Percentiles rank a stretch among this genome's conserved stretches.
Conservation (phyloP, 2,797 vertebrate species). For the Crocodylus rhombifer region DNA sequence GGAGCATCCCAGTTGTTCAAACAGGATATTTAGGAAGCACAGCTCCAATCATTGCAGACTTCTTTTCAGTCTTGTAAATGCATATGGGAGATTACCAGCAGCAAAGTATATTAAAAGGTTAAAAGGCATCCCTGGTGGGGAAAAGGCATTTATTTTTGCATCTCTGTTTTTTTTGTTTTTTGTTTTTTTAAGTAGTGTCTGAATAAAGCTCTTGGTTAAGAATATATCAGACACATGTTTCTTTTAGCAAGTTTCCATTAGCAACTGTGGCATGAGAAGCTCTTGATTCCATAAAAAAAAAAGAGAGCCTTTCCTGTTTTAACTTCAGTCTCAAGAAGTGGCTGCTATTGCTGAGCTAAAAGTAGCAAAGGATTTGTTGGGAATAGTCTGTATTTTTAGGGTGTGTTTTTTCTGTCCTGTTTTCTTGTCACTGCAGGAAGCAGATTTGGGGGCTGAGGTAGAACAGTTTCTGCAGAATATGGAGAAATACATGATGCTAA, state of each 20-base stretch:
- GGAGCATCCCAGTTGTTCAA: fast-evolving
- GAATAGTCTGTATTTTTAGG: background rate
- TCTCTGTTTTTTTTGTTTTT: background rate
- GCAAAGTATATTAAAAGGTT: background rate
- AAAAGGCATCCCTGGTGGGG: fast-evolving
- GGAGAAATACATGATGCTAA: background rate
- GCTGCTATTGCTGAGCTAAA: conserved; percentile 9
- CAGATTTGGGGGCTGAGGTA: background rate
- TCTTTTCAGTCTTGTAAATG: background rate
- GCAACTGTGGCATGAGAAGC: background rate
- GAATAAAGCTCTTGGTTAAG: background rate
- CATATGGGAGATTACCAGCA: background rate
- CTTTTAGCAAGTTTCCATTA: background rate
- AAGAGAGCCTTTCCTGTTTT: background rate
- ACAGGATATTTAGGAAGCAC: fast-evolving
- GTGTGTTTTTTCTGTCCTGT: background rate
- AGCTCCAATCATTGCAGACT: background rate
- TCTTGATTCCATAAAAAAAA: background rate
- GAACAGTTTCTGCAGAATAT: background rate
- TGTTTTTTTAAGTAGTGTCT: background rate
- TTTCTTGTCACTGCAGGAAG: background rate
- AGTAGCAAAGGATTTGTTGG: background rate
- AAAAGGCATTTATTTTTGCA: background rate
- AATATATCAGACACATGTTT: background rate
- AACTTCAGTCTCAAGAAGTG: conserved; percentile 1